Evolutionary conservation across 2,888 invertebrate species (phyloP).

Genomic region (Apotomis turbidana): DNA sequence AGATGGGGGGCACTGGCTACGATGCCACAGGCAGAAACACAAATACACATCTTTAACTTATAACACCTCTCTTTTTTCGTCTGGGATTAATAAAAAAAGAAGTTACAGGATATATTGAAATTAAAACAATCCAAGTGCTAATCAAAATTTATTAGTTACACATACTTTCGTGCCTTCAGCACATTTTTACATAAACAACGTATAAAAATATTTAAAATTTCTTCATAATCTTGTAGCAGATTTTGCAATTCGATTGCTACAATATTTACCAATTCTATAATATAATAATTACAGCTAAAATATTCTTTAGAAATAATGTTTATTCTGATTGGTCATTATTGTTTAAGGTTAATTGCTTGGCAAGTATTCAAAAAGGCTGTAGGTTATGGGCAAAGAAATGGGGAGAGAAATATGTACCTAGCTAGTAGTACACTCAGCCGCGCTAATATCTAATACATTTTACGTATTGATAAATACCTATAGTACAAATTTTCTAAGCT

Average conservation of each 20-base stretch:
- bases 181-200: slow-evolving; percentile 53
- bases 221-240: slow-evolving; percentile 44
- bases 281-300: slow-evolving; percentile 24
- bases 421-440: no score
- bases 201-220: slow-evolving; percentile 60
- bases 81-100: no score
- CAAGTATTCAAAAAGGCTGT: slow-evolving; percentile 44
- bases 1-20: no score
- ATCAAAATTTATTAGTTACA: slow-evolving; percentile 59
- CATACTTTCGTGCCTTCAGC: slow-evolving; percentile 55
- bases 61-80: no score
- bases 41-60: no score
- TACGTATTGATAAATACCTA: no score
- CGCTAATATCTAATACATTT: no score
- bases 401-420: neutral
- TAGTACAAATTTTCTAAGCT: no score
- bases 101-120: neutral
- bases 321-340: slow-evolving; percentile 40
- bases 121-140: slow-evolving; percentile 44
- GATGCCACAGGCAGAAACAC: no score
- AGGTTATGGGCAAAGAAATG: neutral
- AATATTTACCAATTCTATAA: slow-evolving; percentile 35
- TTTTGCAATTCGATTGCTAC: slow-evolving; percentile 54
- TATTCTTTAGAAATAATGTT: slow-evolving; percentile 17
- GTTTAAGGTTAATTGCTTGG: slow-evolving; percentile 46